A percentile compares a stretch with the other conserved stretches of the same genome.
These are phyloP conservation scores for Empidonax alnorum DNA, from an alignment of 2,113 vertebrate species.

Conservation along the genomic window DNA sequence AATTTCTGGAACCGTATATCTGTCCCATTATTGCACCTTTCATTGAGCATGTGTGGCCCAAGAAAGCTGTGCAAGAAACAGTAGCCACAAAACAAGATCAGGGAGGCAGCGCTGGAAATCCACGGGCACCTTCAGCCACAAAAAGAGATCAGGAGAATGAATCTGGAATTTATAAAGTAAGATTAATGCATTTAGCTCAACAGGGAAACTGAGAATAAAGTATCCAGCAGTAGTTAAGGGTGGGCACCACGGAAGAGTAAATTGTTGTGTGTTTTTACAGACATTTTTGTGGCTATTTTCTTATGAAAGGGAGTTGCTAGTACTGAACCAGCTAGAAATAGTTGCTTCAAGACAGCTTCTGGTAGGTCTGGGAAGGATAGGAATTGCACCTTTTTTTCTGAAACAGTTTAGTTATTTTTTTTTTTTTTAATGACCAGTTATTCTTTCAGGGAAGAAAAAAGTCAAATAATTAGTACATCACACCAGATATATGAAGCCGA, in stretches of 20 bases:
- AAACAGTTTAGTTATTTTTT: neutral
- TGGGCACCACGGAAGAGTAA: neutral
- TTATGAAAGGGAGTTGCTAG: neutral
- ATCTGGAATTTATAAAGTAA: conserved; percentile 72
- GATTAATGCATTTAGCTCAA: neutral
- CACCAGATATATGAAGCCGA: neutral
- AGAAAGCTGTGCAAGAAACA: conserved; percentile 75
- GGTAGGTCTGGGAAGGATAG: neutral
- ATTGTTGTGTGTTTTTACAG: neutral
- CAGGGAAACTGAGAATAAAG: neutral
- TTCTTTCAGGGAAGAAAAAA: neutral
- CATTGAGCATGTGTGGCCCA: conserved; percentile 85
- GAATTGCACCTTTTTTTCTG: neutral
- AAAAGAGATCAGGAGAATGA: neutral
- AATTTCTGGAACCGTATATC: conserved; percentile 90
- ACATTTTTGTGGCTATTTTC: neutral
- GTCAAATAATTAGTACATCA: neutral
- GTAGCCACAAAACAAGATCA: conserved; percentile 20
- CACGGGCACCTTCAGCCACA: neutral
- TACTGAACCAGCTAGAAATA: neutral
- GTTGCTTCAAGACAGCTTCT: neutral
- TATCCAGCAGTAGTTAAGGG: neutral
- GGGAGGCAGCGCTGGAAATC: conserved; percentile 41
- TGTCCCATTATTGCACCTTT: conserved; percentile 89
- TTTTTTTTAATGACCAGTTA: neutral